Evolutionary conservation across 2,113 vertebrate genomes (phyloP).

Genomic region (Megalops atlanticus): DNA sequence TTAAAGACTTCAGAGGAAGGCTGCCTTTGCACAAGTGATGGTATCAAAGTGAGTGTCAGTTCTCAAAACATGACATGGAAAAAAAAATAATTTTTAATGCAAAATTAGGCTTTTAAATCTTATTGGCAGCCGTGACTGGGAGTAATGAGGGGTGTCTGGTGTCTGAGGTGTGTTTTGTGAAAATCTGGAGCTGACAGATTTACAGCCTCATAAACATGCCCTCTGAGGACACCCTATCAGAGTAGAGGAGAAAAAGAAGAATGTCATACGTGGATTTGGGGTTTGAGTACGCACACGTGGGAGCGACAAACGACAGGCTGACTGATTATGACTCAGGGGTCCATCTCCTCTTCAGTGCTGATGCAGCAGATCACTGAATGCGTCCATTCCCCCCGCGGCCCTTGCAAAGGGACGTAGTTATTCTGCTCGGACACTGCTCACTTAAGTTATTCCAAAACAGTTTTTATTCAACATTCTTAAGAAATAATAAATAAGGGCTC

Average conservation of each 20-base stretch:
- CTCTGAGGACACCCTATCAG: constrained; percentile 41
- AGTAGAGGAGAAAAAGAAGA: constrained; percentile 36
- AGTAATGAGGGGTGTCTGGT: constrained; percentile 39
- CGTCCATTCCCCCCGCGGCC: constrained; percentile 25
- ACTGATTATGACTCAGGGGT: constrained; percentile 28
- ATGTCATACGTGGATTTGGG: constrained; percentile 34
- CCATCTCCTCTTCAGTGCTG: constrained; percentile 37
- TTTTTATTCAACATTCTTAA: constrained; percentile 39
- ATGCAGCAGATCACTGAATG: constrained; percentile 30
- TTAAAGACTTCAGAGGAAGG: background rate
- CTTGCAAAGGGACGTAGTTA: constrained; percentile 46
- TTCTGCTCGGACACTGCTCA: constrained; percentile 46
- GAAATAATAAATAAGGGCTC: constrained; percentile 30
- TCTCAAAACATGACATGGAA: background rate
- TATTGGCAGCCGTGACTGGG: background rate
- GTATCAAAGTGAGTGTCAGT: background rate
- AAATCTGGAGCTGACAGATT: constrained; percentile 62
- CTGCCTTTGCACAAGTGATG: background rate
- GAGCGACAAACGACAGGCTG: constrained; percentile 45
- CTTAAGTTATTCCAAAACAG: constrained; percentile 39
- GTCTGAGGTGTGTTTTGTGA: constrained; percentile 38
- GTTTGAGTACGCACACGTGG: constrained; percentile 50
- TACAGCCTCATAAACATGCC: constrained; percentile 56
- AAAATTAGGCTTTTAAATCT: background rate
- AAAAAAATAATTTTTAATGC: background rate